phyloP scores from a whole-genome alignment of 2,888 invertebrate genomes.

The Branchellion lobata region DNA sequence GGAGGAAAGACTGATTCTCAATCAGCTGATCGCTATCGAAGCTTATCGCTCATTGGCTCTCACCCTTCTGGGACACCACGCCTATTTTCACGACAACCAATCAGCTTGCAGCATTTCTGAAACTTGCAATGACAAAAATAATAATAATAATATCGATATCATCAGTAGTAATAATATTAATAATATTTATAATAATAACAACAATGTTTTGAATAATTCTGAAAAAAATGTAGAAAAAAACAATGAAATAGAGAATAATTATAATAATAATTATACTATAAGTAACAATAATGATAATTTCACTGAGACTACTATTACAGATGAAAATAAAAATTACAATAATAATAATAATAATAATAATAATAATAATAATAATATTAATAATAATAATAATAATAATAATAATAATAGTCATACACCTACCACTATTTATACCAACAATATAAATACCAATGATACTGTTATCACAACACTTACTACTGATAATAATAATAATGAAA shows the following conservation, averaged over 20 bases:
- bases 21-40: constrained; percentile 72
- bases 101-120: no score
- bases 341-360: neutral
- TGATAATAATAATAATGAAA: neutral
- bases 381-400: neutral
- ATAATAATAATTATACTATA: neutral
- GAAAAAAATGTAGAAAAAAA: neutral
- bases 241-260: neutral
- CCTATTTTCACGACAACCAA: no score
- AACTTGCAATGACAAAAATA: neutral
- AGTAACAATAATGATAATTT: neutral
- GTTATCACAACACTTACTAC: no score
- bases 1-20: constrained; percentile 85
- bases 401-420: neutral
- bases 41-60: constrained; percentile 4
- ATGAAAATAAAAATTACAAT: neutral
- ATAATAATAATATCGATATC: neutral
- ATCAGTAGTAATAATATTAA: neutral
- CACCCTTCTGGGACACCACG: neutral
- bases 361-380: neutral
- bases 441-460: neutral
- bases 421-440: neutral
- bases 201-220: neutral
- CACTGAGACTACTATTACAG: neutral
- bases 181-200: neutral